phyloP scores from a whole-genome alignment of 1,140 invertebrate species.

The Drosophila pruinosa region DNA sequence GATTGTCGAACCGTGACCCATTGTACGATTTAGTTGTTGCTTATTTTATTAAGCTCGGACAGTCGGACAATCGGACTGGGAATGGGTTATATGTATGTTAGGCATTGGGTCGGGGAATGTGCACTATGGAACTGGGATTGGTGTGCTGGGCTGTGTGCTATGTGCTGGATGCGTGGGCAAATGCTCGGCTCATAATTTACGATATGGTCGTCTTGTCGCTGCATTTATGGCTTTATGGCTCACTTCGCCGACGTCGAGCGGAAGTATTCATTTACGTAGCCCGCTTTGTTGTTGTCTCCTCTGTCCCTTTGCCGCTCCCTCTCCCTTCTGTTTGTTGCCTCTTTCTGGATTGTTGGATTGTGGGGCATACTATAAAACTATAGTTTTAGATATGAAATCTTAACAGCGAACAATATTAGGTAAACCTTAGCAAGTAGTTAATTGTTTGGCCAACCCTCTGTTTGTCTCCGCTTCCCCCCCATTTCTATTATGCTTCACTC shows the following conservation, averaged over 20 bases:
- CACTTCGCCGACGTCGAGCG: constrained; percentile 62
- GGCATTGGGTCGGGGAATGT: background rate
- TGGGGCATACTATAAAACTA: constrained; percentile 9
- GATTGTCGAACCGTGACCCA: constrained; percentile 72
- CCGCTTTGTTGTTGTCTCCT: constrained; percentile 27
- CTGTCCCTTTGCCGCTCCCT: background rate
- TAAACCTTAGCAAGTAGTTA: constrained; percentile 28
- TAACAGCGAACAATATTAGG: constrained; percentile 9
- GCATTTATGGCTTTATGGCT: constrained; percentile 79
- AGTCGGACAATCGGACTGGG: background rate
- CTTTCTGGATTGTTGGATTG: background rate
- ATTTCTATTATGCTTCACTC: constrained; percentile 12
- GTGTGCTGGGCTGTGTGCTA: background rate
- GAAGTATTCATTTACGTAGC: constrained; percentile 72
- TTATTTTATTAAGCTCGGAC: constrained; percentile 61
- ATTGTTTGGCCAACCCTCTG: constrained; percentile 25
- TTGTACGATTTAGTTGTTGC: constrained; percentile 75
- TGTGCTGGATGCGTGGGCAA: constrained; percentile 56
- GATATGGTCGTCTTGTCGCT: constrained; percentile 69
- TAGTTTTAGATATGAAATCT: constrained; percentile 46
- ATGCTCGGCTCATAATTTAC: constrained; percentile 68
- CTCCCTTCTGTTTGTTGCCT: background rate
- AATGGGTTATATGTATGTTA: constrained; percentile 1
- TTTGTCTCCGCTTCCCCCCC: background rate
- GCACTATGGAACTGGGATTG: background rate